A percentile compares a stretch with the other conserved stretches of the same genome.
phyloP scores from a whole-genome alignment of 2,113 vertebrate species.

The Mugil cephalus region DNA sequence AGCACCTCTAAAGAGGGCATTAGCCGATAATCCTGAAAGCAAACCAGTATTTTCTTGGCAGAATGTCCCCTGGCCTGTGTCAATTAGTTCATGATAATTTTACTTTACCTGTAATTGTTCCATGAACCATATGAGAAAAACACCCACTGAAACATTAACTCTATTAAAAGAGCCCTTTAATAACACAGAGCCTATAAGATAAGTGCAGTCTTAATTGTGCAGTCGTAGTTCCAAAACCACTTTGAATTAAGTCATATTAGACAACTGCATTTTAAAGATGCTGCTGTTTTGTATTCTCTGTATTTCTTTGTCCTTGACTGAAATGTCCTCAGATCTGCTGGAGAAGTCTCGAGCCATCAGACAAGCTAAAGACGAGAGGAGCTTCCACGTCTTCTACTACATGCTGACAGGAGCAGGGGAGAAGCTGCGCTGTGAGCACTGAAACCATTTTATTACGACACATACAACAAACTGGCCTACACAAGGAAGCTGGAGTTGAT shows the following conservation, averaged over 20 bases:
- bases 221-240: too few species aligned
- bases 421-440: constrained; percentile 85
- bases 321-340: constrained; percentile 84
- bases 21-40: background rate
- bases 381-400: constrained; percentile 94
- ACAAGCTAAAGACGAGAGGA: constrained; percentile 90
- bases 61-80: background rate
- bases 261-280: background rate
- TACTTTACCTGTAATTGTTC: background rate
- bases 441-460: background rate
- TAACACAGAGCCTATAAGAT: background rate
- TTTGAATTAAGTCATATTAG: too few species aligned
- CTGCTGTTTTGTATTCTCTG: background rate
- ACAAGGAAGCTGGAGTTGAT: background rate
- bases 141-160: background rate
- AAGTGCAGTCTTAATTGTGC: background rate
- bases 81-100: background rate
- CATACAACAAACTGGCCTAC: background rate
- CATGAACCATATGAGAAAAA: background rate
- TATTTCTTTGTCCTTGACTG: constrained; percentile 77
- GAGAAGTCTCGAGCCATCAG: constrained; percentile 92
- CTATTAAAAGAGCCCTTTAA: background rate
- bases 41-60: background rate
- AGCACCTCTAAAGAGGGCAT: background rate
- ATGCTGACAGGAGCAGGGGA: constrained; percentile 89